Conservation (phyloP, 2,113 vertebrate genomes). For the Hippoglossus stenolepis region DNA sequence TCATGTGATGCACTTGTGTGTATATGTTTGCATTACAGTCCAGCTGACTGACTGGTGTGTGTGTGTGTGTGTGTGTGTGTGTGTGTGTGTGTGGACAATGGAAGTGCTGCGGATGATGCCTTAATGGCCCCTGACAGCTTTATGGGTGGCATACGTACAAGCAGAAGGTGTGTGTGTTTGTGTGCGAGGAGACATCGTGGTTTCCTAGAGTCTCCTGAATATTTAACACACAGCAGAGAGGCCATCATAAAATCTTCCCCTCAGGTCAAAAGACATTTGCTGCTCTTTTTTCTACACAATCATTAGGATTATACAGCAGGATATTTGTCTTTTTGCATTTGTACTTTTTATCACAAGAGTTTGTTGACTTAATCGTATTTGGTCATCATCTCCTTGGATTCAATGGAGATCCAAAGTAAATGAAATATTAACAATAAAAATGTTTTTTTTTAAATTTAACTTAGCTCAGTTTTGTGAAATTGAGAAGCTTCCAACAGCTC, state of each 20-base stretch:
- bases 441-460: no score
- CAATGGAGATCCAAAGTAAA: neutral
- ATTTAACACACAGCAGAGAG: conserved; percentile 29
- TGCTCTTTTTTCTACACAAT: neutral
- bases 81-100: neutral
- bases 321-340: neutral
- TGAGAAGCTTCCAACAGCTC: neutral
- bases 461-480: no score
- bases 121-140: conserved; percentile 19
- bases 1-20: neutral
- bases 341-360: neutral
- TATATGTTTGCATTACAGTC: conserved; percentile 3
- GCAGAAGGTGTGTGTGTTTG: neutral
- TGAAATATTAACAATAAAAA: no score
- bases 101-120: neutral
- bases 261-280: conserved; percentile 16
- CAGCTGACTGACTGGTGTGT: neutral
- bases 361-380: no score
- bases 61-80: neutral
- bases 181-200: neutral
- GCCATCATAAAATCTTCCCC: neutral
- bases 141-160: neutral
- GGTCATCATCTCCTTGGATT: neutral
- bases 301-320: no score
- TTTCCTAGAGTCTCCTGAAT: conserved; percentile 31